Percentiles rank a stretch among this genome's conserved stretches.
These are phyloP conservation scores for Drosophila dives DNA, from an alignment of 2,888 invertebrate genomes.

Conservation along the genomic window DNA sequence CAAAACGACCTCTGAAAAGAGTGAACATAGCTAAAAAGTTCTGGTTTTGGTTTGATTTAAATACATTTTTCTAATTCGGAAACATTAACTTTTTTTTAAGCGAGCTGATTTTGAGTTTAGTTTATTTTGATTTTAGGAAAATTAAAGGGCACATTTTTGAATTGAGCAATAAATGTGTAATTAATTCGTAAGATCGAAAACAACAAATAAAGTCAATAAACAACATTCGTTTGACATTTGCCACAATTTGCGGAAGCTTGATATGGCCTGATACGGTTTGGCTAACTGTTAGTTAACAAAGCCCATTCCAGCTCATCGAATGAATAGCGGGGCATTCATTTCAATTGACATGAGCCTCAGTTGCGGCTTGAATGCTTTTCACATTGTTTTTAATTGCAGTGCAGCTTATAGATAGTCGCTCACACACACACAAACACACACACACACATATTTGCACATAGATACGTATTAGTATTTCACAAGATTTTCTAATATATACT, in stretches of 20 bases:
- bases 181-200: conserved; percentile 1
- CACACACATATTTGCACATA: background rate
- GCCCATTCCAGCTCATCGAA: conserved; percentile 37
- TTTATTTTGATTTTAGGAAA: background rate
- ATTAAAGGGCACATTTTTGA: background rate
- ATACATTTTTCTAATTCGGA: background rate
- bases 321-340: conserved; percentile 43
- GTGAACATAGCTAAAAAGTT: background rate
- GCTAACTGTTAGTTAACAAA: conserved; percentile 40
- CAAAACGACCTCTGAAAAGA: background rate
- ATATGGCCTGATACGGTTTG: conserved; percentile 9
- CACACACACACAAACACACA: background rate
- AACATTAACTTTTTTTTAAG: no score
- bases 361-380: conserved; percentile 33
- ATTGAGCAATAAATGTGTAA: background rate
- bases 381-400: conserved; percentile 40
- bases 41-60: background rate
- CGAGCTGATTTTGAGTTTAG: background rate
- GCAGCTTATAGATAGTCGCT: conserved; percentile 23
- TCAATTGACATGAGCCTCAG: conserved; percentile 35
- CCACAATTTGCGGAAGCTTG: conserved; percentile 7
- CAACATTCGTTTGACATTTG: conserved; percentile 4
- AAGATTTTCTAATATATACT: conserved; percentile 47
- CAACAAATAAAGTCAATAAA: background rate
- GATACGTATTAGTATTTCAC: conserved; percentile 30